Evolutionary conservation across 2,888 invertebrate species (phyloP).

Genomic region (Erebia ligea): DNA sequence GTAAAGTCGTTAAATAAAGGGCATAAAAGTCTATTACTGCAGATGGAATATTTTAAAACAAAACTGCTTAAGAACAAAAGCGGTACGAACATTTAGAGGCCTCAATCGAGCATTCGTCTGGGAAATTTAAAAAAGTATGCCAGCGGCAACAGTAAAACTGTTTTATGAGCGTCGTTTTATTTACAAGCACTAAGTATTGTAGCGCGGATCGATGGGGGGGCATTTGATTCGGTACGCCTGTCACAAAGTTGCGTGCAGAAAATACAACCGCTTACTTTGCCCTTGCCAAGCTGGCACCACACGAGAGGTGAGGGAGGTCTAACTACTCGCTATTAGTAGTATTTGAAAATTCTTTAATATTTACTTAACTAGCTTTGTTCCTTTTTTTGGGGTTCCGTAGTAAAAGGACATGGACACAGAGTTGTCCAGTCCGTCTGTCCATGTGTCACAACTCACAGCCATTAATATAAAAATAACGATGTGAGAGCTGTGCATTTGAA

Average conservation of each 20-base stretch:
- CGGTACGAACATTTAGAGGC: slow-evolving; percentile 19
- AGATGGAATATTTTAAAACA: slow-evolving; percentile 20
- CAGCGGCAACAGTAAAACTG: slow-evolving; percentile 23
- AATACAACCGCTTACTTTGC: slow-evolving; percentile 24
- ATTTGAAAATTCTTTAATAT: too few relatives aligned
- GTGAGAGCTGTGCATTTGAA: too few relatives aligned
- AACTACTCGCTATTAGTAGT: too few relatives aligned
- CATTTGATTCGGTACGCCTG: slow-evolving; percentile 31
- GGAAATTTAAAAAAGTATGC: slow-evolving; percentile 17
- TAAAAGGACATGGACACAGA: too few relatives aligned
- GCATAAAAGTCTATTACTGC: slow-evolving; percentile 26
- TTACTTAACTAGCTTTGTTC: too few relatives aligned
- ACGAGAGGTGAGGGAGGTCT: not conserved
- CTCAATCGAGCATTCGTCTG: slow-evolving; percentile 23
- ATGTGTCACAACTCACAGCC: too few relatives aligned
- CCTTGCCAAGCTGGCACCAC: slow-evolving; percentile 15
- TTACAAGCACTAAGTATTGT: slow-evolving; percentile 24
- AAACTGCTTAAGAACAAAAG: slow-evolving; percentile 22
- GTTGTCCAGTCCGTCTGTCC: too few relatives aligned
- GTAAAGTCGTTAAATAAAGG: slow-evolving; percentile 23
- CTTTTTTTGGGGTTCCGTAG: too few relatives aligned
- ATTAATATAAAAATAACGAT: too few relatives aligned
- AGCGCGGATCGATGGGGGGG: slow-evolving; percentile 33
- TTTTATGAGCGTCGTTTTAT: slow-evolving; percentile 20
- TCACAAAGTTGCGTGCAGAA: slow-evolving; percentile 31